Evolutionary conservation across 2,113 vertebrate species (phyloP).

Genomic region (Nettapus auritus): DNA sequence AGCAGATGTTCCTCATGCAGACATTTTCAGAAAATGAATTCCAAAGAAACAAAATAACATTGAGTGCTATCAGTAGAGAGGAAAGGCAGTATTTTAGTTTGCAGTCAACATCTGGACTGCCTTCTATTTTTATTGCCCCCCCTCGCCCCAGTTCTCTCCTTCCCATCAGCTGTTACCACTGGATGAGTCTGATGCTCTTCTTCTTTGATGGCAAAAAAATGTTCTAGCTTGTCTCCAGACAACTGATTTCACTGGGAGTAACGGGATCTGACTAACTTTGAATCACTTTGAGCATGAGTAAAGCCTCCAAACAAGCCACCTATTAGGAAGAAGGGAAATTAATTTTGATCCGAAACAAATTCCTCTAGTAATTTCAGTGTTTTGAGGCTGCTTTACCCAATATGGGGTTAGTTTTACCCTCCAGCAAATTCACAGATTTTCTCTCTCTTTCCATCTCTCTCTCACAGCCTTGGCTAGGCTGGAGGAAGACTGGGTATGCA

Average conservation of each 20-base stretch:
- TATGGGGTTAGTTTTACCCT: neutral
- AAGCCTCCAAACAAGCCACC: neutral
- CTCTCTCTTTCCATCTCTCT: neutral
- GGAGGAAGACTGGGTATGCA: slow-evolving; percentile 27
- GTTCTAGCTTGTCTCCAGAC: neutral
- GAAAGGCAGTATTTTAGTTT: slow-evolving; percentile 12
- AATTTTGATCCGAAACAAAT: neutral
- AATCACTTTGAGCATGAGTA: neutral
- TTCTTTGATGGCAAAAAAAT: neutral
- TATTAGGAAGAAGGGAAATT: neutral
- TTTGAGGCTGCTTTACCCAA: neutral
- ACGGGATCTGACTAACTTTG: neutral
- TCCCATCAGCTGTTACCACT: neutral
- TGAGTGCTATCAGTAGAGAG: neutral
- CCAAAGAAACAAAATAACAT: slow-evolving; percentile 70
- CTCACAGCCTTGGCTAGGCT: neutral
- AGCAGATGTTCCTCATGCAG: slow-evolving; percentile 82
- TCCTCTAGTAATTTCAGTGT: neutral
- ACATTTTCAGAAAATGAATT: slow-evolving; percentile 75
- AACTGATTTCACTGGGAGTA: neutral
- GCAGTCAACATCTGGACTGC: slow-evolving; percentile 27
- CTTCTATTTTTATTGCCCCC: neutral
- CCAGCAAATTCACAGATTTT: slow-evolving; percentile 35
- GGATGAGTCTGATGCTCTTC: neutral
- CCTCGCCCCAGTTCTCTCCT: neutral